Base-by-base conservation (phyloP, 2,888 invertebrate genomes). In the Hetaerina titia region DNA sequence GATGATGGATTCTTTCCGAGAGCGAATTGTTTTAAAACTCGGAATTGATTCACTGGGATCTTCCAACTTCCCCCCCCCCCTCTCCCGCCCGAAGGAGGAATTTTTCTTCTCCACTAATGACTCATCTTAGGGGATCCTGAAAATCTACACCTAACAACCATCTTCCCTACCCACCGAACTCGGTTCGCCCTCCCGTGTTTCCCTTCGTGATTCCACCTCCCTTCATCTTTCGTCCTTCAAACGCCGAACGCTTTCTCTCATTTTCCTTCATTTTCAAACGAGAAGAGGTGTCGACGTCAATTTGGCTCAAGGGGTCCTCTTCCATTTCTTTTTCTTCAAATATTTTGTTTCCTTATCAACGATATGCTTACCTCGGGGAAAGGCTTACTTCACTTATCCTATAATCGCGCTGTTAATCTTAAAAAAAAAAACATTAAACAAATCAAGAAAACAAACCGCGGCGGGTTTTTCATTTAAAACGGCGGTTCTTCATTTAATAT, bases 221-320 rank as follows among this genome's bases (percentile, higher is more conserved):
- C 22, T 2, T 5, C n/a, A 22, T n/a, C 69, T 69, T 17, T 69
- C 69, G 7, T 31, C 25, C 81, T 81, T 81, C 81, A 81, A 81
- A 31, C 81, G 81, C 81, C 25, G 81, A 81, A 81, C 25, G 81
- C 81, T 22, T 81, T 74, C 2, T 25, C 74, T 25, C 74, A 25
- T 11, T 19, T 25, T 8, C 25, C 74, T 25, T 25, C 1, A 19
- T 69, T 69, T 69, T 81, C 81, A 81, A 81, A 81, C 81, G 81
- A 45, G 45, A 81, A 81, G 81, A 81, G 81, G 81, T 81, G 81
- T 81, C 81, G 81, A 81, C 81, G 81, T 81, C 31, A 81, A 81
- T 81, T 81, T 81, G 31, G 81, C 81, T 81, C 81, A 31, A 81
- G 81, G 81, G 31, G 81, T 69, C 81, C 31, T 31, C 31, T 22